Percentiles rank a stretch among this genome's conserved stretches.
phyloP scores from a whole-genome alignment of 2,797 vertebrate genomes.

The Notoglanidium macrostoma region DNA sequence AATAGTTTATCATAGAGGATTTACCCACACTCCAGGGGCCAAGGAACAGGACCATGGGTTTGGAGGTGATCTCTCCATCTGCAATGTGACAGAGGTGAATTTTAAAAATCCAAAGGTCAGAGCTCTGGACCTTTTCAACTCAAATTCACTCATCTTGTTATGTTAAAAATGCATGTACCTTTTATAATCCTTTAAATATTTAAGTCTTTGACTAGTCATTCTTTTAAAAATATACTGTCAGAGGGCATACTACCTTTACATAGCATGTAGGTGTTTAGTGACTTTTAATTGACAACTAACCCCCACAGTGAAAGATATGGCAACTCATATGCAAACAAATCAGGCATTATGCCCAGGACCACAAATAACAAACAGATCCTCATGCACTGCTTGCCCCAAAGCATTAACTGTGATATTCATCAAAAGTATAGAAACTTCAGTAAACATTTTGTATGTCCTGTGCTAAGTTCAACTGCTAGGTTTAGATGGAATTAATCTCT shows the following conservation, averaged over 20 bases:
- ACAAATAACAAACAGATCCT: not conserved
- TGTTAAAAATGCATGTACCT: not conserved
- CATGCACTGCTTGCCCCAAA: slow-evolving; percentile 19
- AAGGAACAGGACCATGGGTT: slow-evolving; percentile 97
- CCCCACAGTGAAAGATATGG: not conserved
- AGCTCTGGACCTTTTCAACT: not conserved
- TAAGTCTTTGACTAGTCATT: not conserved
- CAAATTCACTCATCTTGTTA: not conserved
- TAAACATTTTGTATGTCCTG: not conserved
- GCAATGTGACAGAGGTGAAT: slow-evolving; percentile 40
- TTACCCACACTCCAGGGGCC: slow-evolving; percentile 99
- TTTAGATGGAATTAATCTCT: slow-evolving; percentile 7
- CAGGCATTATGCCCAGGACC: not conserved
- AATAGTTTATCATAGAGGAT: slow-evolving; percentile 99
- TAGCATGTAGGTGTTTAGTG: not conserved
- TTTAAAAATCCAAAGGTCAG: not conserved
- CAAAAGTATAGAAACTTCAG: not conserved
- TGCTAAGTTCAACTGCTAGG: not conserved
- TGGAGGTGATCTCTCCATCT: slow-evolving; percentile 99
- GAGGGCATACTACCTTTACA: not conserved
- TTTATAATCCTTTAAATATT: not conserved
- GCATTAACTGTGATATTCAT: not conserved
- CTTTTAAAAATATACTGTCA: not conserved
- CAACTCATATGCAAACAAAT: not conserved
- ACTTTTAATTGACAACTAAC: not conserved